phyloP scores from a whole-genome alignment of 2,888 invertebrate genomes.

The Hyposoter dolosus region DNA sequence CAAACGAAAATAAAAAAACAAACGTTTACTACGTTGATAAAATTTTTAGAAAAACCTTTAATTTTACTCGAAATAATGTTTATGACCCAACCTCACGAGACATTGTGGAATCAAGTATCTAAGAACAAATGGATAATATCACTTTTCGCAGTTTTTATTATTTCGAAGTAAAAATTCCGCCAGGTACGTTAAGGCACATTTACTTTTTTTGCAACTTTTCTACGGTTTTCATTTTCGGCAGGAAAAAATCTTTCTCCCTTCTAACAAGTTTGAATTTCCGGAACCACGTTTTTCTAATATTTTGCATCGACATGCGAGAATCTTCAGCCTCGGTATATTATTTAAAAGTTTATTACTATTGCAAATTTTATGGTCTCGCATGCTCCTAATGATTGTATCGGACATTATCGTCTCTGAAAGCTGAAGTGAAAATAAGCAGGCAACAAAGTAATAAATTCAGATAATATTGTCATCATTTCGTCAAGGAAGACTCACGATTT shows the following conservation, averaged over 20 bases:
- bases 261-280: neutral
- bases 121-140: neutral
- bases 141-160: neutral
- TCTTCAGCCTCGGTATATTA: neutral
- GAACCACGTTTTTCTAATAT: neutral
- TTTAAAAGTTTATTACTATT: neutral
- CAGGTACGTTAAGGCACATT: conserved; percentile 20
- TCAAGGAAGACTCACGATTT: conserved; percentile 3
- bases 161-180: conserved; percentile 1
- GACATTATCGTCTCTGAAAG: neutral
- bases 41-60: neutral
- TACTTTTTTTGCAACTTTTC: neutral
- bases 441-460: neutral
- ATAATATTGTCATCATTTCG: neutral
- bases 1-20: neutral
- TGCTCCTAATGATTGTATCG: neutral
- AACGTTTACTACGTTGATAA: neutral
- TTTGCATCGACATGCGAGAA: neutral
- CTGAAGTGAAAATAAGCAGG: neutral
- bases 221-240: neutral
- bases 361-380: neutral
- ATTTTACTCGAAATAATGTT: neutral
- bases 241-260: neutral
- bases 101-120: neutral
- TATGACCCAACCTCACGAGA: neutral